These are phyloP conservation scores for Diabrotica balteata DNA, from an alignment of 2,888 invertebrate genomes.

Conservation along the genomic window DNA sequence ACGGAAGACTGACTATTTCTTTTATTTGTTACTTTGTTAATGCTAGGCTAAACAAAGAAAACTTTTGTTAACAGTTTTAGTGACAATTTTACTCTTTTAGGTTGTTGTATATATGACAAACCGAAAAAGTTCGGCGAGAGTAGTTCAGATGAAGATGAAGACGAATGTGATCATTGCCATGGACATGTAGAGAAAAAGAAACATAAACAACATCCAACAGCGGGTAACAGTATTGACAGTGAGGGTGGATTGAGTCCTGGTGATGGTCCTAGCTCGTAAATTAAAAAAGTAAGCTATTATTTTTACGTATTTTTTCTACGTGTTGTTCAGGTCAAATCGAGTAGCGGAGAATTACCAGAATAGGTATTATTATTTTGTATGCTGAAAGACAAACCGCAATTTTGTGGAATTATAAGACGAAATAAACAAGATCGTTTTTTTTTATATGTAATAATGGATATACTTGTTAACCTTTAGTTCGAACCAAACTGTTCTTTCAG, in stretches of 20 bases:
- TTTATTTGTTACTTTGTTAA: background rate
- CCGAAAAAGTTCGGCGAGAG: conserved; percentile 89
- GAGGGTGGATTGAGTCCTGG: conserved; percentile 20
- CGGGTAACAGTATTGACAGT: conserved; percentile 24
- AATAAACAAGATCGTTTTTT: too few relatives aligned
- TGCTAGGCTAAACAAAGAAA: background rate
- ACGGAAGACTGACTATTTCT: too few relatives aligned
- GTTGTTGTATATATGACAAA: conserved; percentile 92
- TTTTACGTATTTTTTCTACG: background rate
- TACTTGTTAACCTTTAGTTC: too few relatives aligned
- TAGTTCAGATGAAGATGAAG: conserved; percentile 77
- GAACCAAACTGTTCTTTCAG: too few relatives aligned
- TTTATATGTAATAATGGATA: too few relatives aligned
- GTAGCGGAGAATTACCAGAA: too few relatives aligned
- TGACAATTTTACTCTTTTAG: conserved; percentile 23
- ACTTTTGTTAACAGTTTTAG: background rate
- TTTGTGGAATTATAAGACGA: too few relatives aligned
- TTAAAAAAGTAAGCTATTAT: background rate
- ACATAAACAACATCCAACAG: conserved; percentile 30
- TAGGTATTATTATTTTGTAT: too few relatives aligned
- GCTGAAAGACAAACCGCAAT: too few relatives aligned
- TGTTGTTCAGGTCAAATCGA: background rate
- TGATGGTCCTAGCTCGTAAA: conserved; percentile 27
- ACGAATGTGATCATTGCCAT: conserved; percentile 87
- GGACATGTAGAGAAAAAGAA: conserved; percentile 77